Evolutionary conservation across 2,797 vertebrate genomes (phyloP).

Genomic region (Dicrostonyx torquatus): DNA sequence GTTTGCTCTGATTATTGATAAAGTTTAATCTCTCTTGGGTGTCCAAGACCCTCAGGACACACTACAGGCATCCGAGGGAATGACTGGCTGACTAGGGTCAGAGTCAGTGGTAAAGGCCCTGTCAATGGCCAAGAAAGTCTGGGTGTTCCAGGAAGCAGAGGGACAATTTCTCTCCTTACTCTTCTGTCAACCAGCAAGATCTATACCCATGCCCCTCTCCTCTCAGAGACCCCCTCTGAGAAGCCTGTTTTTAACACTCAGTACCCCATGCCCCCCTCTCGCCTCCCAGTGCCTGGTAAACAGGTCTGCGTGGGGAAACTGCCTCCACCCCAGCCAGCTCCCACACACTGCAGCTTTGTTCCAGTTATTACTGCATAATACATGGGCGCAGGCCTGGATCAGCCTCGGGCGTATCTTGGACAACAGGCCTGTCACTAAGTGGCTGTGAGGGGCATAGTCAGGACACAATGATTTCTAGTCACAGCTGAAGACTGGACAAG

Average conservation of each 20-base stretch:
- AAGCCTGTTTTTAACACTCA: neutral
- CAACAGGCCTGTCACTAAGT: constrained; percentile 75
- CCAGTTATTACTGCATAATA: constrained; percentile 67
- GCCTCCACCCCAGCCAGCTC: constrained; percentile 10
- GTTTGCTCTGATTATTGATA: neutral
- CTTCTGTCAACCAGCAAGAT: neutral
- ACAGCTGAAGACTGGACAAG: constrained; percentile 50
- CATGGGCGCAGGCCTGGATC: constrained; percentile 71
- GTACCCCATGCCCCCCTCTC: neutral
- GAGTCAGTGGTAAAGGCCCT: neutral
- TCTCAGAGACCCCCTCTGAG: neutral
- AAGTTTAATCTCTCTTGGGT: neutral
- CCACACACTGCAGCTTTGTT: constrained; percentile 80
- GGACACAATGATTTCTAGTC: constrained; percentile 78
- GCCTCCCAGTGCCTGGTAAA: constrained; percentile 73
- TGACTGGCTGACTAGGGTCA: neutral
- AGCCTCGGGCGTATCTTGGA: constrained; percentile 76
- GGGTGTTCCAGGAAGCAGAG: neutral
- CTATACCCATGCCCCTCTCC: neutral
- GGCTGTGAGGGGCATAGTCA: constrained; percentile 58
- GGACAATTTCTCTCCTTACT: no score
- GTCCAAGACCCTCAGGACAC: neutral
- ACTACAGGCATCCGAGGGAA: neutral
- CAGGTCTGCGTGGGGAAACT: constrained; percentile 45
- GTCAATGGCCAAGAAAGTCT: neutral